Conservation (phyloP, 1,140 invertebrate genomes). For the Pseudoatta argentina region DNA sequence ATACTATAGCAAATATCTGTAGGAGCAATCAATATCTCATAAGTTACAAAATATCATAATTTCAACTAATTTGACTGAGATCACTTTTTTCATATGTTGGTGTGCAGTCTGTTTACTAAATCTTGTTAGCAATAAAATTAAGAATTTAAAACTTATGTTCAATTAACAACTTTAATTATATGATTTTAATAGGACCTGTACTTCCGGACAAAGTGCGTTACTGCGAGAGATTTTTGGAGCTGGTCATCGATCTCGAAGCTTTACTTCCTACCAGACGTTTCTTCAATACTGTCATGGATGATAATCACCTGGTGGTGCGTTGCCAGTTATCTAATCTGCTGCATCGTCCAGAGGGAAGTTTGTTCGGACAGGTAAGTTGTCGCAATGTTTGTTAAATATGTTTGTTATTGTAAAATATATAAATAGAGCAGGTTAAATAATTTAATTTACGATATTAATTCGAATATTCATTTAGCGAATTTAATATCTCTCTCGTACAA, state of each 20-base stretch:
- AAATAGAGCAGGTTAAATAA: neutral
- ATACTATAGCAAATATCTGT: no score
- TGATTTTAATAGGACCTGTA: conserved; percentile 85
- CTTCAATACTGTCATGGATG: conserved; percentile 98
- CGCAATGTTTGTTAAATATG: neutral
- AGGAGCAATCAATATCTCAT: no score
- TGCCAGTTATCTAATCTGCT: conserved; percentile 93
- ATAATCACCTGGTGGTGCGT: conserved; percentile 96
- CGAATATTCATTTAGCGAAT: conserved; percentile 50
- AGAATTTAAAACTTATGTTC: conserved; percentile 36
- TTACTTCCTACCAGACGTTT: conserved; percentile 97
- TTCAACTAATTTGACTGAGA: no score
- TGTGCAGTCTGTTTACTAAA: neutral
- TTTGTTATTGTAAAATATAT: neutral
- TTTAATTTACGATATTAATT: conserved; percentile 39
- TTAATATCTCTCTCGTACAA: conserved; percentile 61
- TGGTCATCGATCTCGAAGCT: conserved; percentile 98
- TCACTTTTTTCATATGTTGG: no score
- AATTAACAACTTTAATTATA: conserved; percentile 5
- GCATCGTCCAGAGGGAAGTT: conserved; percentile 93
- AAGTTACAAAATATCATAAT: no score
- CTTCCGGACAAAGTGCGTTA: conserved; percentile 91
- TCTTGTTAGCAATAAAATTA: conserved; percentile 13
- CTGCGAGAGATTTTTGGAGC: conserved; percentile 98
- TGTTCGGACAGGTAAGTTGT: conserved; percentile 94